Percentiles rank a stretch among this genome's conserved stretches.
Conservation (phyloP, 2,888 invertebrate species). For the Cantharis rufa region DNA sequence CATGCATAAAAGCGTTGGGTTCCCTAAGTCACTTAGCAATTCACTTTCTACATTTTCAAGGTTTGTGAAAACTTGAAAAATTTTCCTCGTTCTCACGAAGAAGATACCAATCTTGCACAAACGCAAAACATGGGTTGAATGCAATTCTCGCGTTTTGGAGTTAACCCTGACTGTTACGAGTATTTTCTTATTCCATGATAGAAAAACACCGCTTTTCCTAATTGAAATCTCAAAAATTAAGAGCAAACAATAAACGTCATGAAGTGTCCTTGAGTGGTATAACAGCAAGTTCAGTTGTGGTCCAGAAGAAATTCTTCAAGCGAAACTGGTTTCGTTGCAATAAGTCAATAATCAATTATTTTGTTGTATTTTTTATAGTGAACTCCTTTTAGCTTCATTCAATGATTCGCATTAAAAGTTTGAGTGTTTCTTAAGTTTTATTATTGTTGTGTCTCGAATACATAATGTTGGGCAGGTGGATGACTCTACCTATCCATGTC, state of each 20-base stretch:
- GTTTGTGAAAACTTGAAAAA: background rate
- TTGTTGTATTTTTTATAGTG: constrained; percentile 16
- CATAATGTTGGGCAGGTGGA: background rate
- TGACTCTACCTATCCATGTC: background rate
- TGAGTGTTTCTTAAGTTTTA: constrained; percentile 6
- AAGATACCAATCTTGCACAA: background rate
- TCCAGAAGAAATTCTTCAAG: constrained; percentile 15
- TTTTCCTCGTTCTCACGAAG: background rate
- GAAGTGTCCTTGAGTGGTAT: constrained; percentile 8
- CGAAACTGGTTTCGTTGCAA: constrained; percentile 18
- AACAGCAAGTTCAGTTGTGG: constrained; percentile 16
- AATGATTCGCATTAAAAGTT: constrained; percentile 20
- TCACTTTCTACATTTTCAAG: background rate
- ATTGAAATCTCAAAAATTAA: background rate
- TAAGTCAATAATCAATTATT: constrained; percentile 22
- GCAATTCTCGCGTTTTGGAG: background rate
- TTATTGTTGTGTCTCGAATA: constrained; percentile 3
- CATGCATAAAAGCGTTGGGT: background rate
- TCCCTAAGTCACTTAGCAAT: background rate
- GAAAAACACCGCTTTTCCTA: background rate
- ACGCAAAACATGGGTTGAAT: background rate
- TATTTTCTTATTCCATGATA: background rate
- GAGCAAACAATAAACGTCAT: constrained; percentile 5
- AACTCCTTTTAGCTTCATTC: constrained; percentile 19
- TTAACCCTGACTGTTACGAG: too few species aligned